Percentiles rank a stretch among this genome's conserved stretches.
These are phyloP conservation scores for Fistularia commersonii DNA, from an alignment of 2,797 vertebrate genomes.

Conservation along the genomic window DNA sequence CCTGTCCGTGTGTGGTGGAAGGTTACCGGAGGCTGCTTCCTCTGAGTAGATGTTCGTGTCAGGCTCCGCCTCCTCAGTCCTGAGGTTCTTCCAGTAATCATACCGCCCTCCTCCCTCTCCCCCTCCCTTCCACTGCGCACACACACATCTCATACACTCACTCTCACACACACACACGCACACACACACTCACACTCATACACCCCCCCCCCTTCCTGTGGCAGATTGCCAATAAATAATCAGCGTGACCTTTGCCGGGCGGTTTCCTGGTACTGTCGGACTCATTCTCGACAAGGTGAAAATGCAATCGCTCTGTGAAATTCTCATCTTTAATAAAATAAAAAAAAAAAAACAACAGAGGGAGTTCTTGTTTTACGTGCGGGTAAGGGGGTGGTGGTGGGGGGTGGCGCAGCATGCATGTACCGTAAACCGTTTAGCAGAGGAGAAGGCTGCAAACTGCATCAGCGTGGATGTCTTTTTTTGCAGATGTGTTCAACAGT, in stretches of 20 bases:
- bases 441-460: too few relatives aligned
- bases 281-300: constrained; percentile 75
- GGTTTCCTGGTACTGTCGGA: constrained; percentile 80
- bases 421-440: too few relatives aligned
- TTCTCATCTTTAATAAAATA: not conserved
- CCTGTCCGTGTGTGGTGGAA: constrained; percentile 45
- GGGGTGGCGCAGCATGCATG: too few relatives aligned
- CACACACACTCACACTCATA: constrained; percentile 28
- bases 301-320: constrained; percentile 27
- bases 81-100: constrained; percentile 74
- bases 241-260: constrained; percentile 74
- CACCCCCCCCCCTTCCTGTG: constrained; percentile 37
- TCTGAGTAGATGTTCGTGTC: constrained; percentile 69
- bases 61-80: constrained; percentile 74
- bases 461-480: too few relatives aligned
- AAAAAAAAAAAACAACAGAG: too few relatives aligned
- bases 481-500: too few relatives aligned
- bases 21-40: constrained; percentile 71
- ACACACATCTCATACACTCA: too few relatives aligned
- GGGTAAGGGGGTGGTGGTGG: too few relatives aligned
- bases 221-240: constrained; percentile 77
- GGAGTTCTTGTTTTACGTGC: too few relatives aligned
- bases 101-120: constrained; percentile 24
- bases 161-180: constrained; percentile 14
- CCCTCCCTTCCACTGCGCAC: constrained; percentile 23